phyloP scores from a whole-genome alignment of 1,140 invertebrate species.

The Nautilus pompilius region DNA sequence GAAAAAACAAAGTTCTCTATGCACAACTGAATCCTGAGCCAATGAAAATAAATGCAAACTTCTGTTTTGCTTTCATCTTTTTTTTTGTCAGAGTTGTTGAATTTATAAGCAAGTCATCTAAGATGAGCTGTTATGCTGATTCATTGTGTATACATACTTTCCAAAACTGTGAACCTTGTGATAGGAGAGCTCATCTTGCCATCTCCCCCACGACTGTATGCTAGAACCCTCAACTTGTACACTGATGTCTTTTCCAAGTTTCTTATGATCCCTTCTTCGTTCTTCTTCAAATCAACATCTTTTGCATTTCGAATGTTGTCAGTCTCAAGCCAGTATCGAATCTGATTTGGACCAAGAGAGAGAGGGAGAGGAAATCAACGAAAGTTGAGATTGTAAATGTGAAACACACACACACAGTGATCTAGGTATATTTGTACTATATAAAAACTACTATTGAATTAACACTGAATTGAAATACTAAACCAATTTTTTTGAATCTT shows the following conservation, averaged over 20 bases:
- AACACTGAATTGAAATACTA: too few species aligned
- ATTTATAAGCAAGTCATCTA: too few species aligned
- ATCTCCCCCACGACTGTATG: constrained; percentile 89
- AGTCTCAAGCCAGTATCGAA: constrained; percentile 36
- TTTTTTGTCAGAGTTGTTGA: too few species aligned
- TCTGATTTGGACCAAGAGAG: constrained; percentile 17
- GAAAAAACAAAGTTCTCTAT: too few species aligned
- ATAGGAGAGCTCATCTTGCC: constrained; percentile 90
- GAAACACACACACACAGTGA: not conserved
- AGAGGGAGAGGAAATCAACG: not conserved
- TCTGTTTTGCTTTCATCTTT: too few species aligned
- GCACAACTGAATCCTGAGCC: too few species aligned
- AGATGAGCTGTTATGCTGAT: too few species aligned
- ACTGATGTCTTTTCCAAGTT: constrained; percentile 73
- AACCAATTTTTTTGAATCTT: too few species aligned
- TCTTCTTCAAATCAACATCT: constrained; percentile 61
- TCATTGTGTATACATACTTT: too few species aligned
- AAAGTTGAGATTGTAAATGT: not conserved
- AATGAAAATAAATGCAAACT: too few species aligned
- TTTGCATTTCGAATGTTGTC: constrained; percentile 38
- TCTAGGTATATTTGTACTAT: not conserved
- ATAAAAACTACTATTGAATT: not conserved
- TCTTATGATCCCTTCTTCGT: constrained; percentile 73
- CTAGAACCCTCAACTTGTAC: constrained; percentile 86
- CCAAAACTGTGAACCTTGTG: constrained; percentile 21